phyloP scores from a whole-genome alignment of 2,888 invertebrate genomes.

The Ametastegia equiseti region DNA sequence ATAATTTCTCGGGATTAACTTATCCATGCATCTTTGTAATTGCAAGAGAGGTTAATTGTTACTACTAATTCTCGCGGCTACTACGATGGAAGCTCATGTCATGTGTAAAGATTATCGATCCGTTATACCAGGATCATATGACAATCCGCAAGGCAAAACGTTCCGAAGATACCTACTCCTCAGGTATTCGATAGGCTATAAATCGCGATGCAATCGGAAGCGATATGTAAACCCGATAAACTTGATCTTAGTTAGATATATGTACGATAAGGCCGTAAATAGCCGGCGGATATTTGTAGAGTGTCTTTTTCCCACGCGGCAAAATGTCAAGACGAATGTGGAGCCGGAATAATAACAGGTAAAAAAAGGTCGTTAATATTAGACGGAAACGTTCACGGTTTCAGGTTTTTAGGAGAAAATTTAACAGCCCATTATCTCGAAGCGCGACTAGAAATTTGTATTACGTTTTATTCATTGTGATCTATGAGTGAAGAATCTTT shows the following conservation, averaged over 20 bases:
- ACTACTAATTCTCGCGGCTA: conserved; percentile 7
- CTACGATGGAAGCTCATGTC: background rate
- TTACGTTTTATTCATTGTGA: background rate
- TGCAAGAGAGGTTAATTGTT: conserved; percentile 22
- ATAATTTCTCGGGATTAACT: background rate
- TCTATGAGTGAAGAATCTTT: background rate
- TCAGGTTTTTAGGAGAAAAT: background rate
- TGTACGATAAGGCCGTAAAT: conserved; percentile 1
- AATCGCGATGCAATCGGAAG: conserved; percentile 29
- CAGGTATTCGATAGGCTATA: background rate
- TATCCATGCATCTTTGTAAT: background rate
- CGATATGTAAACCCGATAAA: conserved; percentile 15
- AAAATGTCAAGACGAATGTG: background rate
- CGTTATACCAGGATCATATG: conserved; percentile 15
- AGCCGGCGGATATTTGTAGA: background rate
- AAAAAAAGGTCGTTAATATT: background rate
- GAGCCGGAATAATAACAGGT: too few relatives aligned
- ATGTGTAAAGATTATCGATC: background rate
- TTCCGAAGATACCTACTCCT: background rate
- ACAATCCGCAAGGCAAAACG: background rate
- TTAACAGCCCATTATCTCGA: too few relatives aligned
- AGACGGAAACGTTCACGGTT: background rate
- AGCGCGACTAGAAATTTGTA: background rate
- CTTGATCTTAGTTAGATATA: background rate
- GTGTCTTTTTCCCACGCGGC: conserved; percentile 8